These are phyloP conservation scores for Recurvirostra avosetta DNA, from an alignment of 2,113 vertebrate genomes.

Conservation along the genomic window DNA sequence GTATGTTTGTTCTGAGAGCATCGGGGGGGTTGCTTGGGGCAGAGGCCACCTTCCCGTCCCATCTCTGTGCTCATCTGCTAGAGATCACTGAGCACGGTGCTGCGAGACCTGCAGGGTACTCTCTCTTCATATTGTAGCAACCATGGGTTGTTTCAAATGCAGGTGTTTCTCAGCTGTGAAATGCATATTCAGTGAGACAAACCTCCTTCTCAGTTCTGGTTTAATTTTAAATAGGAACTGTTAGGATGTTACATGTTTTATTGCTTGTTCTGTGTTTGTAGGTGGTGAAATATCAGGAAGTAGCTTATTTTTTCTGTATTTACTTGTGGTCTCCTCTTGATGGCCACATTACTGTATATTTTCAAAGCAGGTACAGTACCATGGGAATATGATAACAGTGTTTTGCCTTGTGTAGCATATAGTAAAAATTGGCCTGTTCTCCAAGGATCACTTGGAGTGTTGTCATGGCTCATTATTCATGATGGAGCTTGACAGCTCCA, in stretches of 20 bases:
- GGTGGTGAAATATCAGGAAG: neutral
- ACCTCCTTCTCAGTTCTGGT: neutral
- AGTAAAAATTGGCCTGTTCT: conserved; percentile 55
- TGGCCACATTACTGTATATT: conserved; percentile 43
- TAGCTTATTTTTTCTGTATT: conserved; percentile 5
- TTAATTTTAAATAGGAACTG: neutral
- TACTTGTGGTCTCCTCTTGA: conserved; percentile 40
- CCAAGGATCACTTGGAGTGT: conserved; percentile 38
- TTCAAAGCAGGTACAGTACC: neutral
- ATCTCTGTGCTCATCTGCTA: neutral
- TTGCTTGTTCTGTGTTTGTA: neutral
- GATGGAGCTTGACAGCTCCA: conserved; percentile 60
- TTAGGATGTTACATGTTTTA: neutral
- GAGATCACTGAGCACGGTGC: fast-evolving
- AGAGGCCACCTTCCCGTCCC: fast-evolving
- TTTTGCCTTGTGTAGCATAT: conserved; percentile 46
- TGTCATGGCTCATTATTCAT: conserved; percentile 66
- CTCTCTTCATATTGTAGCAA: neutral
- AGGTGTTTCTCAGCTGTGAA: neutral
- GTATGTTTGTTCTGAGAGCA: fast-evolving
- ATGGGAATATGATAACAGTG: neutral
- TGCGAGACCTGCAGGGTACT: neutral
- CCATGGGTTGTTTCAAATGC: neutral
- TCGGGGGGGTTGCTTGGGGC: neutral
- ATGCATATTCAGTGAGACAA: neutral